Conservation (phyloP, 2,113 vertebrate genomes). For the Brachyhypopomus occidentalis region DNA sequence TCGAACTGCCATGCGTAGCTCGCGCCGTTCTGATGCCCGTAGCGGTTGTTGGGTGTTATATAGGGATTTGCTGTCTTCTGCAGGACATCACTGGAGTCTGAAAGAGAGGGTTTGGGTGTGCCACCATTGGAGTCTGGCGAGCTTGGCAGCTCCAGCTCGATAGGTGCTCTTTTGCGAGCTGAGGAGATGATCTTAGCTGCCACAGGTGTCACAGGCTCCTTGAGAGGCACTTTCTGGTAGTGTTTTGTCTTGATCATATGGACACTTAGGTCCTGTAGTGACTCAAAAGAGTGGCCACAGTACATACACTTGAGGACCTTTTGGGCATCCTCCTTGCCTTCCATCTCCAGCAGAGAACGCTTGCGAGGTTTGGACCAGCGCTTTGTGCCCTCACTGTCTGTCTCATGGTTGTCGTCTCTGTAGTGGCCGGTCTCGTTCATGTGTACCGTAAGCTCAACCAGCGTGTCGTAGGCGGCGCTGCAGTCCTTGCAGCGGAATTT, state of each 20-base stretch:
- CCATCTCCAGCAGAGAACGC: slow-evolving; percentile 96
- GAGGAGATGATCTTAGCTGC: slow-evolving; percentile 93
- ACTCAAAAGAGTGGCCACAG: slow-evolving; percentile 98
- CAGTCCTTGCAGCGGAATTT: slow-evolving; percentile 99
- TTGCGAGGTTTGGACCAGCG: slow-evolving; percentile 99
- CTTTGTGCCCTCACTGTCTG: slow-evolving; percentile 88
- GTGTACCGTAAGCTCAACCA: slow-evolving; percentile 96
- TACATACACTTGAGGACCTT: slow-evolving; percentile 99
- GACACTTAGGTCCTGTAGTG: slow-evolving; percentile 96
- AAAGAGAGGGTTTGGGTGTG: slow-evolving; percentile 83
- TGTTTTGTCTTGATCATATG: slow-evolving; percentile 99
- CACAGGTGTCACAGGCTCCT: slow-evolving; percentile 96
- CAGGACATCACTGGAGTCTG: slow-evolving; percentile 81
- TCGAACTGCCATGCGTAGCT: slow-evolving; percentile 99
- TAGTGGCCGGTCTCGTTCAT: slow-evolving; percentile 99
- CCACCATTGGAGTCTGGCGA: slow-evolving; percentile 94
- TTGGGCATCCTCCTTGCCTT: slow-evolving; percentile 97
- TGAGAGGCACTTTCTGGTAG: slow-evolving; percentile 99
- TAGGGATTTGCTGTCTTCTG: slow-evolving; percentile 93
- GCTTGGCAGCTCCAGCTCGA: slow-evolving; percentile 92
- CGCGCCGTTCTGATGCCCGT: slow-evolving; percentile 97
- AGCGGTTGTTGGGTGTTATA: slow-evolving; percentile 95
- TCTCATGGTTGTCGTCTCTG: slow-evolving; percentile 97
- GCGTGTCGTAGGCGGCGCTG: slow-evolving; percentile 94
- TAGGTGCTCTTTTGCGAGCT: slow-evolving; percentile 85